Evolutionary conservation across 1,140 invertebrate genomes (phyloP).

Genomic region (Goniozus legneri): DNA sequence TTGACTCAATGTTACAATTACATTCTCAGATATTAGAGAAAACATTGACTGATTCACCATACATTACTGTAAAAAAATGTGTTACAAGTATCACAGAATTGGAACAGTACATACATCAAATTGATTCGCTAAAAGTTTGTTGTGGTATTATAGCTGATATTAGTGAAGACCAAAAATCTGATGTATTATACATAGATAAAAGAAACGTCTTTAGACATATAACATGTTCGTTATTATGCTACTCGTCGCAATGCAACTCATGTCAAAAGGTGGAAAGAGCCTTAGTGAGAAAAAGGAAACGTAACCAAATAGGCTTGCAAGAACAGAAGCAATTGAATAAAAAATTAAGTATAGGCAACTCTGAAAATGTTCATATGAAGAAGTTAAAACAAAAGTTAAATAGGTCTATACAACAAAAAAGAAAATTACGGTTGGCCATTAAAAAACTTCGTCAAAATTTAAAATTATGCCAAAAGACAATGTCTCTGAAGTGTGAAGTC

Average conservation of each 20-base stretch:
- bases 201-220: too few species aligned
- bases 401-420: not conserved
- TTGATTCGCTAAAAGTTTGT: too few species aligned
- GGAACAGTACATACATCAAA: too few species aligned
- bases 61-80: too few species aligned
- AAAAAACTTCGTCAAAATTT: not conserved
- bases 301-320: not conserved
- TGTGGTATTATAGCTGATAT: too few species aligned
- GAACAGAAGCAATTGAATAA: not conserved
- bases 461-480: not conserved
- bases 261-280: not conserved
- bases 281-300: not conserved
- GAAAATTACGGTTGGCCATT: not conserved
- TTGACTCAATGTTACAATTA: too few species aligned
- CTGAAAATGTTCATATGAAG: not conserved
- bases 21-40: too few species aligned
- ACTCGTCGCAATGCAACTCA: not conserved
- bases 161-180: too few species aligned
- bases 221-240: not conserved
- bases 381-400: not conserved
- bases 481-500: not conserved
- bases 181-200: too few species aligned
- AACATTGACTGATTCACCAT: too few species aligned
- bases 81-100: too few species aligned
- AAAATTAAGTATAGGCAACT: too few species aligned